These are phyloP conservation scores for Oryzaephilus surinamensis DNA, from an alignment of 1,140 invertebrate genomes.

Conservation along the genomic window DNA sequence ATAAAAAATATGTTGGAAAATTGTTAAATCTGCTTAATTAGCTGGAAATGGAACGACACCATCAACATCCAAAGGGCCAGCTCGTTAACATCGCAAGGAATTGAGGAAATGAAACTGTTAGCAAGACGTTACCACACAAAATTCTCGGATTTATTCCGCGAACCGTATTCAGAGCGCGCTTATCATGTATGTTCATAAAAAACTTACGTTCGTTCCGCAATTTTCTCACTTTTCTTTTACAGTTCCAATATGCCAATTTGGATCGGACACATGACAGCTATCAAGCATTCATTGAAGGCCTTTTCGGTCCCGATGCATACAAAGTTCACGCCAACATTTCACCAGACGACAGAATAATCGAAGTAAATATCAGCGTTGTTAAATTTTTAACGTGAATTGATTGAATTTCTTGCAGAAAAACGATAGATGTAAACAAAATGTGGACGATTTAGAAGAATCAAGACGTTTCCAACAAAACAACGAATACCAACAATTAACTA, in stretches of 20 bases:
- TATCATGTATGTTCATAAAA: slow-evolving; percentile 29
- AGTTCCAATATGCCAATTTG: slow-evolving; percentile 58
- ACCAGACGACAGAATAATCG: slow-evolving; percentile 16
- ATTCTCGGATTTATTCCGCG: slow-evolving; percentile 42
- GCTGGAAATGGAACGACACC: slow-evolving; percentile 49
- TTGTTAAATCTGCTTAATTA: slow-evolving; percentile 9
- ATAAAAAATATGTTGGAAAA: background rate
- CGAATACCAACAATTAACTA: slow-evolving; percentile 42
- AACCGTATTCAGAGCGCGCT: slow-evolving; percentile 33
- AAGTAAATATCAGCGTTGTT: slow-evolving; percentile 7
- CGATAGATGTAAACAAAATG: slow-evolving; percentile 49
- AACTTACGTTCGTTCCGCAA: background rate
- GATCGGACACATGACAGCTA: slow-evolving; percentile 55
- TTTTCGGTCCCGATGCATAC: slow-evolving; percentile 46
- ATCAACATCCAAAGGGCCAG: slow-evolving; percentile 44
- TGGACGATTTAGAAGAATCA: slow-evolving; percentile 46
- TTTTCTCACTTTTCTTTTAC: slow-evolving; percentile 16
- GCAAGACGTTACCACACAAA: slow-evolving; percentile 47
- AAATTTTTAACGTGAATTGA: slow-evolving; percentile 1
- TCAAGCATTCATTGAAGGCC: slow-evolving; percentile 50
- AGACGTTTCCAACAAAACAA: slow-evolving; percentile 46
- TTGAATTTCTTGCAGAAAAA: slow-evolving; percentile 41
- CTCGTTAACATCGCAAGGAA: slow-evolving; percentile 46
- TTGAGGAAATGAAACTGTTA: slow-evolving; percentile 46
- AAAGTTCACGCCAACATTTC: slow-evolving; percentile 28